Evolutionary conservation across 2,888 invertebrate species (phyloP).

Genomic region (Melanostoma scalare): DNA sequence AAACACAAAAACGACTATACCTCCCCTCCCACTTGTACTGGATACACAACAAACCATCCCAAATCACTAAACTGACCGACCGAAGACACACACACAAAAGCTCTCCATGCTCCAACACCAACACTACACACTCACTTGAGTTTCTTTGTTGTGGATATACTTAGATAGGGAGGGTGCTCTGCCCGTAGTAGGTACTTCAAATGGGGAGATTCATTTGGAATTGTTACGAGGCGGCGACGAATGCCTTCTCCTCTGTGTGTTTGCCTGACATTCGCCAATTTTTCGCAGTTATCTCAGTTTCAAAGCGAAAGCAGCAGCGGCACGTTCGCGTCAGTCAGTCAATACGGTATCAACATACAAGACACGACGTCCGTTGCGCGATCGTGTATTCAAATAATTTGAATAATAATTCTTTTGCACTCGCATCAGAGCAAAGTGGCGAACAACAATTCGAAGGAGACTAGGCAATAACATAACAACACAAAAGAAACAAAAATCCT

Average conservation of each 20-base stretch:
- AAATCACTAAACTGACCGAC: conserved; percentile 20
- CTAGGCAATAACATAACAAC: conserved; percentile 3
- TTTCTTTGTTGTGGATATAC: conserved; percentile 20
- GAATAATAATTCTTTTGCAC: conserved; percentile 31
- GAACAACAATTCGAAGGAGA: conserved; percentile 13
- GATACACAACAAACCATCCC: conserved; percentile 5
- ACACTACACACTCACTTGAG: conserved; percentile 11
- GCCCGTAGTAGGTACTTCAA: conserved; percentile 29
- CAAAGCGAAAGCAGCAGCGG: conserved; percentile 77
- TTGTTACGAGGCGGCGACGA: conserved; percentile 60
- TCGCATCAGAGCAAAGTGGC: conserved; percentile 21
- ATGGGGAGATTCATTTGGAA: conserved; percentile 70
- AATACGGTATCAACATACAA: conserved; percentile 55
- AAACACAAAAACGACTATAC: conserved; percentile 53
- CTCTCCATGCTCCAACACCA: conserved; percentile 37
- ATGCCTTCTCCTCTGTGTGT: conserved; percentile 54
- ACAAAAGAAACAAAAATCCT: conserved; percentile 33
- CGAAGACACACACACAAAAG: conserved; percentile 29
- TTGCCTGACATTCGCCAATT: conserved; percentile 74
- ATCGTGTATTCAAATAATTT: conserved; percentile 56
- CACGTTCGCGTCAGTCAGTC: conserved; percentile 76
- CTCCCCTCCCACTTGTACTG: conserved; percentile 5
- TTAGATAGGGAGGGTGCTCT: not conserved
- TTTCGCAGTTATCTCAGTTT: conserved; percentile 80
- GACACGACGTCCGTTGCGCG: conserved; percentile 67